Conservation (phyloP, 1,140 invertebrate species). For the Luehdorfia chinensis region DNA sequence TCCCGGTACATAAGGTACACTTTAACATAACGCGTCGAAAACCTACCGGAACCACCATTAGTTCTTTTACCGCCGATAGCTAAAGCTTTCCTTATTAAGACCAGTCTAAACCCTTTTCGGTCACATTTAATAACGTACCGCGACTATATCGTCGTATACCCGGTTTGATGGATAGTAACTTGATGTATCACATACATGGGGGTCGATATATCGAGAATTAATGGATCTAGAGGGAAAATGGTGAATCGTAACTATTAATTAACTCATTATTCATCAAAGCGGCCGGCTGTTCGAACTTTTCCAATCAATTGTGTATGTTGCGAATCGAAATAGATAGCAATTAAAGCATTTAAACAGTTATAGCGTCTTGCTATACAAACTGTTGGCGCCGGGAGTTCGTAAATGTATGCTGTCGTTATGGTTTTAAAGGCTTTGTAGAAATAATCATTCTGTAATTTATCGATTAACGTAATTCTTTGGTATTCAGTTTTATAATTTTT, state of each 20-base stretch:
- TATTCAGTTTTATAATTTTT: too few species aligned
- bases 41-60: slow-evolving; percentile 14
- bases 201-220: slow-evolving; percentile 33
- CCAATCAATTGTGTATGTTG: too few species aligned
- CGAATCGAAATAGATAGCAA: too few species aligned
- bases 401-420: too few species aligned
- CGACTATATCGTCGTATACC: slow-evolving; percentile 43
- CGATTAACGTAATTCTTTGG: too few species aligned
- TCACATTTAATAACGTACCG: slow-evolving; percentile 59
- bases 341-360: too few species aligned
- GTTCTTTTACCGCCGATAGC: slow-evolving; percentile 39
- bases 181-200: slow-evolving; percentile 31
- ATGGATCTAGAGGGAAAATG: slow-evolving; percentile 32
- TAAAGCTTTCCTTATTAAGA: slow-evolving; percentile 50
- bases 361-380: too few species aligned
- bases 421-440: too few species aligned
- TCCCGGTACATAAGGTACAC: not conserved
- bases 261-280: too few species aligned
- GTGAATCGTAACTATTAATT: slow-evolving; percentile 17
- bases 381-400: too few species aligned
- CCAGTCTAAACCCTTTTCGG: slow-evolving; percentile 52
- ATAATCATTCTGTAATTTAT: too few species aligned
- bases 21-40: slow-evolving; percentile 17
- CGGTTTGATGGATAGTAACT: slow-evolving; percentile 53
- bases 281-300: too few species aligned